A percentile compares a stretch with the other conserved stretches of the same genome.
phyloP scores from a whole-genome alignment of 1,140 invertebrate species.

The Diuraphis noxia region DNA sequence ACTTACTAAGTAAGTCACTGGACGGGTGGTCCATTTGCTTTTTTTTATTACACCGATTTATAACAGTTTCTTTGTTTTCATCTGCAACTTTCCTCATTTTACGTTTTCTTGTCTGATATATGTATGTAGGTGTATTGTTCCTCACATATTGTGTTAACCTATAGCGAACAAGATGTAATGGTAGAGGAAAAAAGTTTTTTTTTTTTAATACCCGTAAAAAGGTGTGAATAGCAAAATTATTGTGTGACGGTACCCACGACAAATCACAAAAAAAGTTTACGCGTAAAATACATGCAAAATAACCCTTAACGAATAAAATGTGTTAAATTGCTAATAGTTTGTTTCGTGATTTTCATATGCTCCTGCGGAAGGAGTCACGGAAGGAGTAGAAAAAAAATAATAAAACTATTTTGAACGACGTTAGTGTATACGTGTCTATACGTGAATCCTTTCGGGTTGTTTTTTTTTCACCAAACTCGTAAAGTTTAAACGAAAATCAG shows the following conservation, averaged over 20 bases:
- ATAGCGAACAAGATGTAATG: background rate
- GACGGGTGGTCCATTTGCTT: background rate
- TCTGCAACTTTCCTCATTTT: background rate
- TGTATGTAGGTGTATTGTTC: background rate
- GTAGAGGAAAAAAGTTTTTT: background rate
- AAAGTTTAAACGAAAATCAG: conserved; percentile 4
- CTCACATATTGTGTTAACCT: background rate
- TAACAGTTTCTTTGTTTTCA: background rate
- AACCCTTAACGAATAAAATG: background rate
- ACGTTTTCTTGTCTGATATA: background rate
- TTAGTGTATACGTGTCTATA: background rate
- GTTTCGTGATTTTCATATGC: background rate
- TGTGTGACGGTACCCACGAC: background rate
- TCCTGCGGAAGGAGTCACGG: background rate
- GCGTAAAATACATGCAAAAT: background rate
- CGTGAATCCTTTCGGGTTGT: background rate
- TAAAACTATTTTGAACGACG: too few species aligned
- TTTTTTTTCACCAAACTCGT: background rate
- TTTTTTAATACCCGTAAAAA: background rate
- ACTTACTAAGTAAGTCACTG: background rate
- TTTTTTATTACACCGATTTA: background rate
- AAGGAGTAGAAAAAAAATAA: background rate
- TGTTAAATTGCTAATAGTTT: background rate
- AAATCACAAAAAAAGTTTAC: background rate
- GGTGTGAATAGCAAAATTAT: background rate